A percentile compares a stretch with the other conserved stretches of the same genome.
These are phyloP conservation scores for Orthosia gothica DNA, from an alignment of 2,888 invertebrate genomes.

Conservation along the genomic window DNA sequence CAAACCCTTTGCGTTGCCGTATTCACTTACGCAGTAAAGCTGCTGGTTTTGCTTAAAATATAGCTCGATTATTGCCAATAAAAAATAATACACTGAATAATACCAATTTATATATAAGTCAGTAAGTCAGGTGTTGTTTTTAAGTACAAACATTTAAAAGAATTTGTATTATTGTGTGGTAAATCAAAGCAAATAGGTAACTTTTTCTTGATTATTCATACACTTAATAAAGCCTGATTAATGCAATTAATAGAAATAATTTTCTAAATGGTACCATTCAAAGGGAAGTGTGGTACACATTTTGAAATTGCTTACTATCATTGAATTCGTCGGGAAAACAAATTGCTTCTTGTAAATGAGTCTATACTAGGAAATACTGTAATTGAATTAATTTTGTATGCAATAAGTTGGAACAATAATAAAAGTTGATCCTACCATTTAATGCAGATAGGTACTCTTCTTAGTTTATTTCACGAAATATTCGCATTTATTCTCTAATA, in stretches of 20 bases:
- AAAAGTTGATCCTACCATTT: background rate
- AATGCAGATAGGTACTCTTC: background rate
- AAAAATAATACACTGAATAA: background rate
- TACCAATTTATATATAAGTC: background rate
- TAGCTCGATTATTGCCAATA: background rate
- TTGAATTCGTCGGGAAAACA: constrained; percentile 1
- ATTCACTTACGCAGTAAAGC: too few species aligned
- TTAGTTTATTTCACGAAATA: background rate
- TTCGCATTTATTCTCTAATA: background rate
- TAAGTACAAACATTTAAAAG: background rate
- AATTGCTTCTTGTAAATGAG: background rate
- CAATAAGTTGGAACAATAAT: background rate
- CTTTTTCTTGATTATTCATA: background rate
- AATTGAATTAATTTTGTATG: background rate
- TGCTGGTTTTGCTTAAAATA: background rate
- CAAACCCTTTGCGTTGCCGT: too few species aligned
- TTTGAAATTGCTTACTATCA: background rate
- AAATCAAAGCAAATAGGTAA: background rate
- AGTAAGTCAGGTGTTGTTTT: background rate
- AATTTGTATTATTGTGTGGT: background rate
- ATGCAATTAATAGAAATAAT: too few species aligned
- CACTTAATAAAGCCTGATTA: background rate
- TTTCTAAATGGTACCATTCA: background rate
- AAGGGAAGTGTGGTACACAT: background rate
- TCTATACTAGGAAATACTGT: background rate